Evolutionary conservation across 2,888 invertebrate species (phyloP), one percentile per base, ranked within the genome.

Genomic region (Spilosoma lubricipeda): DNA sequence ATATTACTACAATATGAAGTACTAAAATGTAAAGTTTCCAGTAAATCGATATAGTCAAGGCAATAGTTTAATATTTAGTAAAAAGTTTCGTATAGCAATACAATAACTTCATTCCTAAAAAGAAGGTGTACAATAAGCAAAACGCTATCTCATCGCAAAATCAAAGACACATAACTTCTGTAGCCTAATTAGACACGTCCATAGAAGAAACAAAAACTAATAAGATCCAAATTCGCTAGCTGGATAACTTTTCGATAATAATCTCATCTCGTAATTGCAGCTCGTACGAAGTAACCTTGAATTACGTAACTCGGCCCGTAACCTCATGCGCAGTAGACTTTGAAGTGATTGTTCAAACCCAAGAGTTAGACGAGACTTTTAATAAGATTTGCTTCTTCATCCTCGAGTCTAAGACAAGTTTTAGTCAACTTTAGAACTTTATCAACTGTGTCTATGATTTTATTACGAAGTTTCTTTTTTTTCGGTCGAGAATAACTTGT

Each of bases 331-430:
- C 67, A 48, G 45, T 63, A 42, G 72, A 48, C 72, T 78, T 66
- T 23, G 66, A 73, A 75, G 36, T 33, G 36, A 80, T 70, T 69
- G 39, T 67, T 72, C 67, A 20, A 33, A 71, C 66, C 63, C 20
- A 67, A 72, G 27, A 63, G 27, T 73, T 68, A 15, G 72, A 72
- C 71, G 75, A 77, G 74, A 81, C 79, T 82, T 80, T 83, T 84
- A 88, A 85, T 84, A 82, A 81, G 80, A 84, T 85, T 85, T 77
- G 72, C 68, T 74, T 77, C 78, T 76, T 78, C 74, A 71, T 76
- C 76, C 67, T 66, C 70, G 52, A 68, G 45, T 71, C 75, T 45
- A 45, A 45, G 15, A 45, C 33, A 48, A 70, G 72, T 79, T 78
- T 64, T 64, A 56, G 52, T 76, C 74, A 84, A 82, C 76, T 82